Conservation (phyloP, 2,888 invertebrate genomes). For the Cistogaster globosa region DNA sequence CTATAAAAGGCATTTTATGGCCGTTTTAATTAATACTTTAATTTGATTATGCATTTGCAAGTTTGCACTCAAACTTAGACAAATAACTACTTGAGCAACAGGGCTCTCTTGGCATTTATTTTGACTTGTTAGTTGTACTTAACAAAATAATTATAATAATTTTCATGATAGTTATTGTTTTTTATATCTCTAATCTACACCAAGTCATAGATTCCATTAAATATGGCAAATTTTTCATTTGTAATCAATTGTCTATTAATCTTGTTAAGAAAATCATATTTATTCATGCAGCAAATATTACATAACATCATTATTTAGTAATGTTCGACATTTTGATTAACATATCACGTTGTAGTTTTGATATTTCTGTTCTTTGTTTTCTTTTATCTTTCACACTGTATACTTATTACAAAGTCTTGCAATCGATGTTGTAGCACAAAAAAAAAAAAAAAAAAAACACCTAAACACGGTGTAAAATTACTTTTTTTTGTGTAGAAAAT, state of each 20-base stretch:
- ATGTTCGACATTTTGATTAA: slow-evolving; percentile 80
- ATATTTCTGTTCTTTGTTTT: slow-evolving; percentile 42
- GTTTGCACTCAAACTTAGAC: no score
- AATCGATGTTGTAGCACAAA: not conserved
- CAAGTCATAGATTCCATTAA: slow-evolving; percentile 26
- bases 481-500: slow-evolving; percentile 31
- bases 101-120: no score
- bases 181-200: not conserved
- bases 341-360: slow-evolving; percentile 80
- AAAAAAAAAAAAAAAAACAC: slow-evolving; percentile 18
- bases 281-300: slow-evolving; percentile 66
- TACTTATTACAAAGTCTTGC: slow-evolving; percentile 49
- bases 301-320: slow-evolving; percentile 71
- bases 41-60: no score
- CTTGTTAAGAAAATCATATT: slow-evolving; percentile 65
- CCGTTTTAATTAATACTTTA: no score
- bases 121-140: not conserved
- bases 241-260: slow-evolving; percentile 62
- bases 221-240: slow-evolving; percentile 30
- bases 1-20: no score
- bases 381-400: slow-evolving; percentile 22
- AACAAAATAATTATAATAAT: slow-evolving; percentile 13
- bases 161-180: slow-evolving; percentile 9
- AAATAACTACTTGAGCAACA: no score
- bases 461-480: slow-evolving; percentile 50